A percentile compares a stretch with the other conserved stretches of the same genome.
Evolutionary conservation across 2,888 invertebrate genomes (phyloP).

Genomic region (Aphodius sticticus): DNA sequence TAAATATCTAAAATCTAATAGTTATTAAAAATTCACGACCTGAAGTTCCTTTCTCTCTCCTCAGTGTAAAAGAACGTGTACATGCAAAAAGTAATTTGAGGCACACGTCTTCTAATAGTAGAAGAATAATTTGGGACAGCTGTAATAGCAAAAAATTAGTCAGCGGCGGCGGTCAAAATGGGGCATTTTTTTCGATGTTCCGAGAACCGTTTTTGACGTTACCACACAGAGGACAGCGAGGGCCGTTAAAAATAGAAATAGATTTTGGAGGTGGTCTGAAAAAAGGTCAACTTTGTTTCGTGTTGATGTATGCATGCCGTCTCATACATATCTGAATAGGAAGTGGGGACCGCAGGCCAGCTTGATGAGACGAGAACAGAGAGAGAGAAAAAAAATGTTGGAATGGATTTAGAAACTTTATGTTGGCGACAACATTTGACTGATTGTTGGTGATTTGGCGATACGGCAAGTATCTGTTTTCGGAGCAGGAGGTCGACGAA

Average conservation of each 20-base stretch:
- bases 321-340: not conserved
- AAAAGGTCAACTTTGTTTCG: slow-evolving; percentile 4
- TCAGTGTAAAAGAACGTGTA: not conserved
- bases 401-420: not conserved
- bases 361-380: not conserved
- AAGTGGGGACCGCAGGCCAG: not conserved
- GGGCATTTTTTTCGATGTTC: not conserved
- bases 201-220: slow-evolving; percentile 4
- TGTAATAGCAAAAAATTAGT: not conserved
- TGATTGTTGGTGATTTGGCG: slow-evolving; percentile 4
- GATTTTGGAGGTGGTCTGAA: not conserved
- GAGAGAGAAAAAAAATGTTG: not conserved
- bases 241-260: not conserved
- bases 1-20: too few species aligned
- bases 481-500: not conserved
- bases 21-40: too few species aligned
- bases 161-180: not conserved
- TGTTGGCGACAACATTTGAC: slow-evolving; percentile 4
- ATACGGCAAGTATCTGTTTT: slow-evolving; percentile 4
- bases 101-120: not conserved
- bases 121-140: not conserved
- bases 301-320: not conserved
- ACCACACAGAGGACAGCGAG: not conserved
- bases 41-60: not conserved
- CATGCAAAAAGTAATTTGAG: not conserved